phyloP scores from a whole-genome alignment of 2,888 invertebrate genomes.

The Rotaria magnacalcarata region DNA sequence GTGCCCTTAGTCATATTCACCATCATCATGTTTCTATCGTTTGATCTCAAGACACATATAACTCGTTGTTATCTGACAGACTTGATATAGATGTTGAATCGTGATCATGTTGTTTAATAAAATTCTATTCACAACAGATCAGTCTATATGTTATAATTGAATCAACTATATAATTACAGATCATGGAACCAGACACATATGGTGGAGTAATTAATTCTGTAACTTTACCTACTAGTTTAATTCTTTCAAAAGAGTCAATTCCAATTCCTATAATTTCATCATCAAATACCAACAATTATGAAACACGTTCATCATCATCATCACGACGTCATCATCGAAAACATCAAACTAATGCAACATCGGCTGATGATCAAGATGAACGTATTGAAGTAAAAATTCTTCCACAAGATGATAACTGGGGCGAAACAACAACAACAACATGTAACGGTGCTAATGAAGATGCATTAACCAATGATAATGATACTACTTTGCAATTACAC shows the following conservation, averaged over 20 bases:
- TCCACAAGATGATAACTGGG: constrained; percentile 96
- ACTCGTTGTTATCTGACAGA: background rate
- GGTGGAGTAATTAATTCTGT: background rate
- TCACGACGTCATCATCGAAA: background rate
- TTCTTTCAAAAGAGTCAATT: background rate
- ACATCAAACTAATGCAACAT: background rate
- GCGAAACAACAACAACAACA: constrained; percentile 54
- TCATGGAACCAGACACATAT: constrained; percentile 3
- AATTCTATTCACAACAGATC: too few relatives aligned
- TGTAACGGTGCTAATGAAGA: constrained; percentile 41
- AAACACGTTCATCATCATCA: background rate
- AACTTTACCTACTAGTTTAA: background rate
- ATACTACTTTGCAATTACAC: constrained; percentile 3
- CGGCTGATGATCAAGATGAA: constrained; percentile 49
- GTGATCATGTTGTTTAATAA: too few relatives aligned
- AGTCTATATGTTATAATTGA: too few relatives aligned
- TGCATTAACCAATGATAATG: constrained; percentile 43
- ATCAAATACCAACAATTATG: background rate
- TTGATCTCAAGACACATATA: too few relatives aligned
- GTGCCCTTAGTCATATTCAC: background rate
- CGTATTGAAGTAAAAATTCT: constrained; percentile 86
- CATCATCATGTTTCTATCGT: background rate
- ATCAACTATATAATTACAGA: background rate
- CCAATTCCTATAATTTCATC: background rate
- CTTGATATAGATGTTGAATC: background rate